Percentiles rank a stretch among this genome's conserved stretches.
phyloP scores from a whole-genome alignment of 2,888 invertebrate species.

The Polydrusus cervinus region DNA sequence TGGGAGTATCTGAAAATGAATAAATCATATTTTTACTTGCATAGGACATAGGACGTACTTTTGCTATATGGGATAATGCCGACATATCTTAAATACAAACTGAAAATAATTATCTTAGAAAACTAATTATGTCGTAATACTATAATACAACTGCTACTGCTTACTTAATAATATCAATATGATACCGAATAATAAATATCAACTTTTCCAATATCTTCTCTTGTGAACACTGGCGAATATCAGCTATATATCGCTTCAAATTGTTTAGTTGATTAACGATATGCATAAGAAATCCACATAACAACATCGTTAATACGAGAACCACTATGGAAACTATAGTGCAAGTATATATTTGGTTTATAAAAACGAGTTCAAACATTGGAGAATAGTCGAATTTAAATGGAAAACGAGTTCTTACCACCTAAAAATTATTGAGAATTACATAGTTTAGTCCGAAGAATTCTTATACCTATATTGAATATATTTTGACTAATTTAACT shows the following conservation, averaged over 20 bases:
- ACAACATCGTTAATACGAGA: constrained; percentile 59
- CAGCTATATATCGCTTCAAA: constrained; percentile 36
- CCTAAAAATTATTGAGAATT: constrained; percentile 33
- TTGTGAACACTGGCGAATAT: constrained; percentile 25
- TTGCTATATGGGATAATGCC: too few species aligned
- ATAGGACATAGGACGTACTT: too few species aligned
- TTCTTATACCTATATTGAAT: too few species aligned
- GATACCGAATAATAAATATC: constrained; percentile 56
- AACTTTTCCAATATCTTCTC: constrained; percentile 35
- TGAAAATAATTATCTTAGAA: too few species aligned
- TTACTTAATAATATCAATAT: constrained; percentile 61
- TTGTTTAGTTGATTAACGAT: constrained; percentile 59
- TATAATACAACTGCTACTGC: too few species aligned
- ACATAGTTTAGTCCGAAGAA: too few species aligned
- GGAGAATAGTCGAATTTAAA: constrained; percentile 60
- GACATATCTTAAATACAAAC: too few species aligned
- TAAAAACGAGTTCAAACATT: constrained; percentile 57
- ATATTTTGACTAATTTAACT: too few species aligned
- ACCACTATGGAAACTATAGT: constrained; percentile 59
- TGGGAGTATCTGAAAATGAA: constrained; percentile 48
- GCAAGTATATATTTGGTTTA: constrained; percentile 61
- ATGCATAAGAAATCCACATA: constrained; percentile 61
- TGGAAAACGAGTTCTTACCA: constrained; percentile 56
- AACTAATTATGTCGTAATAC: too few species aligned
- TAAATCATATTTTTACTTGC: too few species aligned